Evolutionary conservation across 2,888 invertebrate genomes (phyloP).

Genomic region (Nemoura dubitans): DNA sequence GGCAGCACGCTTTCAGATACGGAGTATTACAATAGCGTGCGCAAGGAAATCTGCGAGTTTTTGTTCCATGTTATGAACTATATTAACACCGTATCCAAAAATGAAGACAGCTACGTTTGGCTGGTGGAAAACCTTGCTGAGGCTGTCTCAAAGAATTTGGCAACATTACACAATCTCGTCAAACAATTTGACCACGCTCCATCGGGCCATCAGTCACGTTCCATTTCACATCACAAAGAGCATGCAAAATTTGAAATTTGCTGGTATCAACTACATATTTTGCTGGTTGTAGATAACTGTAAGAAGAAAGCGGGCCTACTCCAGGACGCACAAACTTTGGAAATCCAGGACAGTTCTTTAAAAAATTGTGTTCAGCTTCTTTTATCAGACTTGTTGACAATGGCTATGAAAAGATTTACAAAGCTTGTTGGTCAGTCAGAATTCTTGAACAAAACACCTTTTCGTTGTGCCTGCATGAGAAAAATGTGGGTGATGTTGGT

Average conservation of each 20-base stretch:
- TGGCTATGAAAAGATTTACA: background rate
- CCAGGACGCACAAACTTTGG: background rate
- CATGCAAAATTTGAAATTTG: conserved; percentile 21
- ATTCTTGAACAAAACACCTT: background rate
- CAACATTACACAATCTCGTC: background rate
- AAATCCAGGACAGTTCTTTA: background rate
- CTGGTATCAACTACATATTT: conserved; percentile 25
- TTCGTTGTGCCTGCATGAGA: conserved; percentile 15
- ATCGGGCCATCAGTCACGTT: background rate
- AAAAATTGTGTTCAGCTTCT: background rate
- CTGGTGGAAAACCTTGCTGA: background rate
- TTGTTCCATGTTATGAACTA: background rate
- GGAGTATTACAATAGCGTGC: background rate
- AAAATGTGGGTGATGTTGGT: conserved; percentile 19
- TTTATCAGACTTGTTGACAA: conserved; percentile 8
- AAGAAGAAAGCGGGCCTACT: background rate
- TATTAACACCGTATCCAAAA: background rate
- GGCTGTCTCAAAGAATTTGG: conserved; percentile 9
- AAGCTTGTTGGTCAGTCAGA: background rate
- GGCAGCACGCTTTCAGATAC: background rate
- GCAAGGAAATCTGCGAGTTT: conserved; percentile 18
- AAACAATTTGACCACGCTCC: background rate
- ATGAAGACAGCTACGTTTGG: background rate
- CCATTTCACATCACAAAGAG: conserved; percentile 20
- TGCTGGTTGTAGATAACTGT: background rate